phyloP scores from a whole-genome alignment of 1,140 invertebrate genomes.

The Scaptodrosophila lebanonensis region DNA sequence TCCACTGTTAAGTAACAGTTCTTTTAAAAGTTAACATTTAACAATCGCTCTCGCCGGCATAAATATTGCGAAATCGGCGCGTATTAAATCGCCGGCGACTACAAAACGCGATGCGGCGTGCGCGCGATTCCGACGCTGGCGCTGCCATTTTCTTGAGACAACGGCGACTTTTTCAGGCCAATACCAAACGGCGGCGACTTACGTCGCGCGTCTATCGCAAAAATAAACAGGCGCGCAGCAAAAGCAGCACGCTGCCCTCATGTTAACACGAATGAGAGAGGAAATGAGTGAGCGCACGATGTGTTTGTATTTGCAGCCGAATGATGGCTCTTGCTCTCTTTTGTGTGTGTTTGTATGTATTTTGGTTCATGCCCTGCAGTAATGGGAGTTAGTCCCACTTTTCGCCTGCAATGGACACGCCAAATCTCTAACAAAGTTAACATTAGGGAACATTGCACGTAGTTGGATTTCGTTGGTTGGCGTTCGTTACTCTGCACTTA shows the following conservation, averaged over 20 bases:
- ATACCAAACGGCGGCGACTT: conserved; percentile 71
- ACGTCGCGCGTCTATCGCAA: conserved; percentile 77
- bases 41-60: conserved; percentile 41
- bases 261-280: conserved; percentile 23
- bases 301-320: neutral
- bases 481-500: too few species aligned
- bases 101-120: conserved; percentile 53
- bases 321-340: too few species aligned
- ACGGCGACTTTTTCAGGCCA: conserved; percentile 57
- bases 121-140: conserved; percentile 31
- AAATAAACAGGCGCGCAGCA: conserved; percentile 70
- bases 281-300: too few species aligned
- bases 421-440: too few species aligned
- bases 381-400: too few species aligned
- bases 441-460: too few species aligned
- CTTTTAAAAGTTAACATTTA: conserved; percentile 15
- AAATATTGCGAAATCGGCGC: conserved; percentile 71
- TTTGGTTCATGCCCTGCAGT: too few species aligned
- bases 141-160: conserved; percentile 24
- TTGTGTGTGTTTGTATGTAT: neutral
- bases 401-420: too few species aligned
- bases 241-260: conserved; percentile 16
- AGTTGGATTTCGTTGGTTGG: too few species aligned
- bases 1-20: conserved; percentile 5
- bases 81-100: conserved; percentile 65